Evolutionary conservation across 2,888 invertebrate species (phyloP).

Genomic region (Hanleya hanleyi): DNA sequence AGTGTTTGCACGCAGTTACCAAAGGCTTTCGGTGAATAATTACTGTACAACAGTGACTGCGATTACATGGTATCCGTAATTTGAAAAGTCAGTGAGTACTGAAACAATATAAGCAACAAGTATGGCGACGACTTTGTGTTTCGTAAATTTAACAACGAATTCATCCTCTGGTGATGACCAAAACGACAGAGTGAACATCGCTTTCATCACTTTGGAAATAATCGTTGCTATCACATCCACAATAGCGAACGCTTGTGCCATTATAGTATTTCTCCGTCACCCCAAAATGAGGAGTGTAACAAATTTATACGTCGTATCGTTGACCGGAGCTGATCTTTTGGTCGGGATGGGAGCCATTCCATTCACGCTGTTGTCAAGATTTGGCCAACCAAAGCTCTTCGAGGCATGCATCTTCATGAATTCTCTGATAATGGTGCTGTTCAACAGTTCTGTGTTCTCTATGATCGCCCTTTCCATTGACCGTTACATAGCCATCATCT

Average conservation of each 20-base stretch:
- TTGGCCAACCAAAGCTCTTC: neutral
- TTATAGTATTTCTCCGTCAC: neutral
- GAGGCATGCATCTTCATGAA: neutral
- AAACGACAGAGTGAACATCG: neutral
- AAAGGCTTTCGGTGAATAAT: too few relatives aligned
- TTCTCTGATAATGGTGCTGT: neutral
- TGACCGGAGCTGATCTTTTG: neutral
- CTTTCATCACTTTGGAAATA: neutral
- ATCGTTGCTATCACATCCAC: neutral
- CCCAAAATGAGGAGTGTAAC: neutral
- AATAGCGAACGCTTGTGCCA: neutral
- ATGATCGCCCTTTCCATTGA: neutral
- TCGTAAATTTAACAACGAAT: too few relatives aligned
- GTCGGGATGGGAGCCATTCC: neutral
- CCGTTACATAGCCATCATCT: neutral
- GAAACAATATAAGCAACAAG: too few relatives aligned
- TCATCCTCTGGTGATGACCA: too few relatives aligned
- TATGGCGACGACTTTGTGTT: too few relatives aligned
- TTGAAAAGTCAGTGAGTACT: too few relatives aligned
- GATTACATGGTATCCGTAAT: too few relatives aligned
- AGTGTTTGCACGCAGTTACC: too few relatives aligned
- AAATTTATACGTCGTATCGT: neutral
- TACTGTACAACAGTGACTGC: too few relatives aligned
- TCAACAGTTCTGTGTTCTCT: neutral
- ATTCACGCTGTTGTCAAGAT: neutral